Evolutionary conservation across 2,113 vertebrate species (phyloP).

Genomic region (Cololabis saira): DNA sequence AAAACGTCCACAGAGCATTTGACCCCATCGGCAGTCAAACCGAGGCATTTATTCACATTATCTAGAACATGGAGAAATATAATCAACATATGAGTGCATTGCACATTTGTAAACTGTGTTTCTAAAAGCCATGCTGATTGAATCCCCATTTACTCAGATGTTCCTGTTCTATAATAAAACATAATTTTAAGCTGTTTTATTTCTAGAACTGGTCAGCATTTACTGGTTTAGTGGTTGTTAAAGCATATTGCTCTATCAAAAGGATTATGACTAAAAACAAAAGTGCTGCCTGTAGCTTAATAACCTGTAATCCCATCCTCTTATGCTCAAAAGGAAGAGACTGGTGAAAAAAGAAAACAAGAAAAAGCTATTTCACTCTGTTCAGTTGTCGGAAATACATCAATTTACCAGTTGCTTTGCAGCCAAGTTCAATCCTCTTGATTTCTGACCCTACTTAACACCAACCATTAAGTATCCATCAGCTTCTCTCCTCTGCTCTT

Average conservation of each 20-base stretch:
- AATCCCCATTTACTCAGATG: too few species aligned
- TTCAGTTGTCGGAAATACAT: conserved; percentile 15
- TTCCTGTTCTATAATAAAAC: too few species aligned
- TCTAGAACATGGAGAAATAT: background rate
- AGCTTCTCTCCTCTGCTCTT: conserved; percentile 18
- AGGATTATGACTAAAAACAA: too few species aligned
- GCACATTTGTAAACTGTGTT: background rate
- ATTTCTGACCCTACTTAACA: conserved; percentile 47
- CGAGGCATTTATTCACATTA: too few species aligned
- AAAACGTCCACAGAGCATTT: conserved; percentile 54
- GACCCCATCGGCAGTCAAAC: conserved; percentile 26
- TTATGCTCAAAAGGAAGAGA: conserved; percentile 1
- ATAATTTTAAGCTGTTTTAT: too few species aligned
- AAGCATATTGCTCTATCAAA: too few species aligned
- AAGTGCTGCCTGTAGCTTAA: background rate
- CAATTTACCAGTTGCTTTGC: conserved; percentile 30
- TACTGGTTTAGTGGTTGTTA: too few species aligned
- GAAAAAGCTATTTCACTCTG: background rate
- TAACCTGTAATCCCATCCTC: background rate
- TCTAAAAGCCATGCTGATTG: background rate
- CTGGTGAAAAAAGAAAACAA: background rate
- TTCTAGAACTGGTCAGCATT: too few species aligned
- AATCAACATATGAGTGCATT: background rate
- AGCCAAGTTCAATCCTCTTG: conserved; percentile 37
- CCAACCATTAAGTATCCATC: conserved; percentile 44